Percentiles rank a stretch among this genome's conserved stretches.
Conservation (phyloP, 2,797 vertebrate genomes). For the Craterocephalus amniculus region DNA sequence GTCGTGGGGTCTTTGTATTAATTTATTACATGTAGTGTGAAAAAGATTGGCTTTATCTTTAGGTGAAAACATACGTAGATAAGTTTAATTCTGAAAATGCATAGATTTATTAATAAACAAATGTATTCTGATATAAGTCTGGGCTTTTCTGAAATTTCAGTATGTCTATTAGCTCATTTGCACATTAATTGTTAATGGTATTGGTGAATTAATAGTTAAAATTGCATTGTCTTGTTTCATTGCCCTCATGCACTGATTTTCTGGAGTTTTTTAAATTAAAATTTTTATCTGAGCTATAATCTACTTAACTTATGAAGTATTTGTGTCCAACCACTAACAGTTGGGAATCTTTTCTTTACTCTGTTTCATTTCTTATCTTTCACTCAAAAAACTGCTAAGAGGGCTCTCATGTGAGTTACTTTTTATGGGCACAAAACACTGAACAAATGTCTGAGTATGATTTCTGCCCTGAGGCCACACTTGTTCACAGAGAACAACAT, state of each 20-base stretch:
- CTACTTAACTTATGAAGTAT: constrained; percentile 41
- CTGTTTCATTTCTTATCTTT: constrained; percentile 45
- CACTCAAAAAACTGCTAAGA: constrained; percentile 31
- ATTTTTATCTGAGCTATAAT: constrained; percentile 26
- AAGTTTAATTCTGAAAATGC: background rate
- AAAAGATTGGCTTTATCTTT: background rate
- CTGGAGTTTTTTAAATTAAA: constrained; percentile 23
- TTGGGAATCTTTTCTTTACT: constrained; percentile 19
- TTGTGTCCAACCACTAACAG: constrained; percentile 13
- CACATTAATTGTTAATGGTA: background rate
- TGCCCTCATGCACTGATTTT: constrained; percentile 33
- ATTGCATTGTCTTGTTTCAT: background rate
- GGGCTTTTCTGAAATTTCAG: background rate
- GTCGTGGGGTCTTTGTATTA: background rate
- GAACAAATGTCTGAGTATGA: constrained; percentile 51
- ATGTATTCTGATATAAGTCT: background rate
- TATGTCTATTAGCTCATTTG: background rate
- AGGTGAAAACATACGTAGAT: background rate
- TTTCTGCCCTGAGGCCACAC: constrained; percentile 55
- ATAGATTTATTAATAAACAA: constrained; percentile 3
- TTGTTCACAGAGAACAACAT: constrained; percentile 66
- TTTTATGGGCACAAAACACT: constrained; percentile 35
- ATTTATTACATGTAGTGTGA: background rate
- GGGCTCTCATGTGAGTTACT: constrained; percentile 48
- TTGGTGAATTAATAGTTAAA: too few relatives aligned